Percentiles rank a stretch among this genome's conserved stretches.
These are phyloP conservation scores for Delia radicum DNA, from an alignment of 1,140 invertebrate genomes.

Conservation along the genomic window DNA sequence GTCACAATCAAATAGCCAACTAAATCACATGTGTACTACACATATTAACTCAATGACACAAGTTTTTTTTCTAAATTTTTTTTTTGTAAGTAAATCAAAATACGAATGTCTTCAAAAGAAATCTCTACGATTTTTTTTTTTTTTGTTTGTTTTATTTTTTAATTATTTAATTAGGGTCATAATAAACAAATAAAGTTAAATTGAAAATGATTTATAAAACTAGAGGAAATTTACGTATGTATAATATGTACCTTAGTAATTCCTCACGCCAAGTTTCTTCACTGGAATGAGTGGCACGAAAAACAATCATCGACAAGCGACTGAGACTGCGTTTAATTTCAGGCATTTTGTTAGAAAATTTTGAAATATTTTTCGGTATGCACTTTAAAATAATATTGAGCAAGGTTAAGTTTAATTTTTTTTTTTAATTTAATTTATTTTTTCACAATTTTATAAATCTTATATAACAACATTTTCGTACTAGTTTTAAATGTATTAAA, in stretches of 20 bases:
- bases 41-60: background rate
- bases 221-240: background rate
- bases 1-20: background rate
- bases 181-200: background rate
- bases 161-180: conserved; percentile 15
- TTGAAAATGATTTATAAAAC: background rate
- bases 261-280: conserved; percentile 72
- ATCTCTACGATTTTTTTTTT: no score
- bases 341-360: conserved; percentile 57
- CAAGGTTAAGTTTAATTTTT: background rate
- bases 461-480: background rate
- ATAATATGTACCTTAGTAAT: conserved; percentile 63
- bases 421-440: background rate
- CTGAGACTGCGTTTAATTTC: conserved; percentile 68
- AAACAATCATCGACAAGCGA: conserved; percentile 71
- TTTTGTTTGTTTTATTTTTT: no score
- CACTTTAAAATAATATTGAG: background rate
- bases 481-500: background rate
- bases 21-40: background rate
- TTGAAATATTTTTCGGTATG: background rate
- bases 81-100: background rate
- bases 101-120: no score
- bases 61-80: no score
- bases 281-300: conserved; percentile 67
- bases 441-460: background rate